phyloP scores from a whole-genome alignment of 2,797 vertebrate species.

The Dendrocincla tyrannina region DNA sequence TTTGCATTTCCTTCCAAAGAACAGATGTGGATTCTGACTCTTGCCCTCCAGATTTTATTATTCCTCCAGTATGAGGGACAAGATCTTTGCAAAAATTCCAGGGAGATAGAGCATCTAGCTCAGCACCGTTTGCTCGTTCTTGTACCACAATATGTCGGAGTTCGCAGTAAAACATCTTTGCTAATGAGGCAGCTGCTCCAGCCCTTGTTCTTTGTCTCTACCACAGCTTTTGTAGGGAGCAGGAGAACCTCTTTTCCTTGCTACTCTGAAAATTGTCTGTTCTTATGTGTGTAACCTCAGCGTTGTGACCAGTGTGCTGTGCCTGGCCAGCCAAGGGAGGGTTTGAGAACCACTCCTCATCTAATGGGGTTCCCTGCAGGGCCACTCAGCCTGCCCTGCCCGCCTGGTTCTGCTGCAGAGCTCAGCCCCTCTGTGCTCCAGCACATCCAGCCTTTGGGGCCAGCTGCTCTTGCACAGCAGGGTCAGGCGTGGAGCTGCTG shows the following conservation, averaged over 20 bases:
- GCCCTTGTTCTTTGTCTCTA: neutral
- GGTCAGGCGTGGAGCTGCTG: neutral
- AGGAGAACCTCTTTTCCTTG: neutral
- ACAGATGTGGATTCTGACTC: neutral
- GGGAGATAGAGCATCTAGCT: neutral
- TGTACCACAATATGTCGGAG: neutral
- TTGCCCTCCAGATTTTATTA: neutral
- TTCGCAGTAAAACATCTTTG: neutral
- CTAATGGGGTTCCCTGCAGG: neutral
- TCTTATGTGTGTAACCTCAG: neutral
- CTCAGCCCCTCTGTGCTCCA: neutral
- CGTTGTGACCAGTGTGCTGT: neutral
- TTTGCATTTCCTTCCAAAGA: neutral
- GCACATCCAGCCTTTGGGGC: neutral
- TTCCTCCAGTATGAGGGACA: neutral
- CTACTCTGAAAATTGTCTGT: neutral
- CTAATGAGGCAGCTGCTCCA: neutral
- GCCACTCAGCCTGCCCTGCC: neutral
- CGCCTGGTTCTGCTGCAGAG: fast-evolving
- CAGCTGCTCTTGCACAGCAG: neutral
- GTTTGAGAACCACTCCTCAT: fast-evolving
- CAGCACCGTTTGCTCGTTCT: fast-evolving
- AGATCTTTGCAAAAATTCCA: neutral
- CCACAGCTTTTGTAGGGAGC: neutral
- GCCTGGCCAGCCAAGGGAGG: neutral